Evolutionary conservation across 2,113 vertebrate species (phyloP), one percentile per base, ranked within the genome.

Genomic region (Perca schrenkii): DNA sequence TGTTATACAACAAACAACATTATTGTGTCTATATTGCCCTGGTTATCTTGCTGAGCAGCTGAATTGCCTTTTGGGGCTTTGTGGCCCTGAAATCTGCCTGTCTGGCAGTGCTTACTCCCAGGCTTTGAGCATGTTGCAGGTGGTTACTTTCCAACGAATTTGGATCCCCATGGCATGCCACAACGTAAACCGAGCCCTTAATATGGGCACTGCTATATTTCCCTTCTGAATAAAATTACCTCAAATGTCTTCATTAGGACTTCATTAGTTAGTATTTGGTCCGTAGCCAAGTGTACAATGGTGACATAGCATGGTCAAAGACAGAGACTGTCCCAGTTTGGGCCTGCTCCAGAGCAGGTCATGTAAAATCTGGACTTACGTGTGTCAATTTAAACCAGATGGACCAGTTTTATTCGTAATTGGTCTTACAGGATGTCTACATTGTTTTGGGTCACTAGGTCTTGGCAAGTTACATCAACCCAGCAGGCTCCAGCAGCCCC

Each of bases 391-490:
- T 21, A 43, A 56, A 15, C 19, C 12, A 36, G 28, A 25, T 34
- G 69, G 40, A 58, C 12, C 2, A 0, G 34, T 58, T 52, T 7
- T 68, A 56, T 46, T 13, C 2, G 46, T 61, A 53, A 28, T 17
- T 3, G 3, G 22, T 64, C 22, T 66, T 31, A 57, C 6, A 34
- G 36, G 6, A 19, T 57, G 6, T 65, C 25, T 56, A 36, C 34
- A 13, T 49, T 57, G 40, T 79, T 79, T 49, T 60, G 17, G 15
- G 60, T 17, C 60, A 1, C 52, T 85, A 99, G 98, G 98, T 99
- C 87, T 95, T 99, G 94, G 98, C 98, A 21, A 99, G 98, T 94
- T 99, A 99, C 82, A 99, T 99, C 91, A 99, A 99, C 94, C 97
- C 98, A 70, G 94, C 97, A 10, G 97, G 97, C 80, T 96, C 95